Base-by-base conservation (phyloP, 2,797 vertebrate species). In the Enteromius fasciolatus region DNA sequence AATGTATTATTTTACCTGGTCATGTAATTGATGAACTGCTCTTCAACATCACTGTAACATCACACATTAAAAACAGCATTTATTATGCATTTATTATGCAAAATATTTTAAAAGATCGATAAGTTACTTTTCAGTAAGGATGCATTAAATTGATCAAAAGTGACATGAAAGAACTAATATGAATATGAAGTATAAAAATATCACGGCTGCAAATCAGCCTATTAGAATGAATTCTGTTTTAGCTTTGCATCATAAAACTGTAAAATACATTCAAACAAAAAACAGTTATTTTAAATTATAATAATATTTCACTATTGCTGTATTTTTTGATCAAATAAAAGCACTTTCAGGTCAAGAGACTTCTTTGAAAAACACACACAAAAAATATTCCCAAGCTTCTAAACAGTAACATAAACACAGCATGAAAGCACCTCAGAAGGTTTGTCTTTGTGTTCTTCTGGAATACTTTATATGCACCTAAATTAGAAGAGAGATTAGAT, bases 21-120 rank as follows among this genome's bases (percentile, higher is more conserved):
- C 86, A 96, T 33, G 88, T 98, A 99, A 94, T 99, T 98, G 83
- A 99, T 93, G 86, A 96, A 97, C 87, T 98, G 97, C 87, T 98
- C 96, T 84, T 98, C 97, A 87, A 97, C 91, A 86, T 97, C 96
- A 92, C 98, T 99, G 83, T 57, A 87, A 86, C 70, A 83, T 50
- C 75, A 85, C 36, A 77, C 2, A 23, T 12, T 67, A 3, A 18
- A 18, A 25, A 50, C 4, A 0, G 39, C 7, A 76, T 2, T 41
- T 76, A 28, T 23, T 44, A 39, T 36, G 28, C 15, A 25, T 59
- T 18, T 31, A 31, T 31, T 31, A 23, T 23, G 36, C 36, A 3
- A 11, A 54, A 36, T 10, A 17, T 33, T 52, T 11, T 14, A n/a
- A 33, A 73, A 48, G 28, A 1, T 73, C 48, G n/a, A 2, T 33